Base-by-base conservation (phyloP, 2,797 vertebrate genomes). In the Crocidura indochinensis region DNA sequence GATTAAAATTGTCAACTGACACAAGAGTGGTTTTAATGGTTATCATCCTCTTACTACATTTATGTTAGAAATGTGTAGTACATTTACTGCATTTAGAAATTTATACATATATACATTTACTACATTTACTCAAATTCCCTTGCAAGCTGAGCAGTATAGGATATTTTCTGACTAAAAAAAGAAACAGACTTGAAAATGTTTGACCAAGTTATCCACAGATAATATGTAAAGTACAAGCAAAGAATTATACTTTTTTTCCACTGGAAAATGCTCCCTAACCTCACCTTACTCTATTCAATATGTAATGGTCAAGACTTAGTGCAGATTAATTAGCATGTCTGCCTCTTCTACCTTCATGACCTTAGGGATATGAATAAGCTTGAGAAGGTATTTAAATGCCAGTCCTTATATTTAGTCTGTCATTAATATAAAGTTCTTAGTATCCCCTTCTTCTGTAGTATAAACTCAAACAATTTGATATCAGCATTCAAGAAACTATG, bases 211-310 rank as follows among this genome's bases (percentile, higher is more conserved):
- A 14, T 27, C 79, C 65, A 20, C 24, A 56, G 11, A 10, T 71
- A 49, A 67, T 60, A 64, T 10, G 49, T 64, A 82, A 91, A 92
- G 6, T 27, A 20, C 26, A 27, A 71, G 24, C 56, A 92, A 93
- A 72, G 11, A 8, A 73, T 68, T 68, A 56, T 60, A 60, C 4
- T 19, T 20, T 60, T 56, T 65, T 78, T 93, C 84, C 46, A 11
- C 19, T 29, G 10, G 65, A 65, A 93, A 91, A 67, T 27, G 7
- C 0, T 0, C 1, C 20, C 29, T 44, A 60, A 60, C 4, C 22
- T 20, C 69, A 11, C 6, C 1, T 11, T 11, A 27, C 24, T 12
- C 46, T 31, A 10, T 73, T 90, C 22, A 60, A 82, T 53, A 31
- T 17, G 8, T 71, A 38, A 38, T 2, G 17, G 68, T 31, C 31